These are phyloP conservation scores for Xanthorhoe spadicearia DNA, from an alignment of 2,888 invertebrate species.

Conservation along the genomic window DNA sequence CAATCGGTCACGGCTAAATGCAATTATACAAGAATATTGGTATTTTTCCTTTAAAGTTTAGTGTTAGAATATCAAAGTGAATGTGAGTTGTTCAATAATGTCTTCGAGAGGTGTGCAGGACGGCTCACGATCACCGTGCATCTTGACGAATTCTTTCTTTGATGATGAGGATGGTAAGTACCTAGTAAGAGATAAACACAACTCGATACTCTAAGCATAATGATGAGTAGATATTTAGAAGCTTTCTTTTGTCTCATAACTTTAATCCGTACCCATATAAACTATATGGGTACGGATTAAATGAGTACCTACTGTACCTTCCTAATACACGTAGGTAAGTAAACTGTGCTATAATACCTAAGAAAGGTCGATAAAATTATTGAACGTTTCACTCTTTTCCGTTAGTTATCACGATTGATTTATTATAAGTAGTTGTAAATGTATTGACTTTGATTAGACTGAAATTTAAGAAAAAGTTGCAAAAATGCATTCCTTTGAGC, in stretches of 20 bases:
- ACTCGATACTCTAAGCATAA: no score
- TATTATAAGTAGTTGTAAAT: no score
- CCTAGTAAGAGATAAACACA: no score
- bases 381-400: neutral
- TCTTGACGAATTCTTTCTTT: conserved; percentile 77
- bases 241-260: no score
- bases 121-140: conserved; percentile 73
- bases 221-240: no score
- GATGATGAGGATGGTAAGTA: conserved; percentile 78
- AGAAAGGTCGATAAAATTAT: no score
- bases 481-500: conserved; percentile 80
- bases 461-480: conserved; percentile 7
- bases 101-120: conserved; percentile 78
- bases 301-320: no score
- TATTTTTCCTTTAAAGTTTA: neutral
- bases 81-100: conserved; percentile 53
- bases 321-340: no score
- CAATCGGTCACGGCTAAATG: neutral
- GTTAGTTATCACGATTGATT: no score
- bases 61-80: neutral
- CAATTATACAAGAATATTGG: neutral
- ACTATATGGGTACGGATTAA: no score
- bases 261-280: no score
- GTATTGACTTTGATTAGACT: neutral
- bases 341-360: no score